phyloP scores from a whole-genome alignment of 2,113 vertebrate species.

The Heterotis niloticus region DNA sequence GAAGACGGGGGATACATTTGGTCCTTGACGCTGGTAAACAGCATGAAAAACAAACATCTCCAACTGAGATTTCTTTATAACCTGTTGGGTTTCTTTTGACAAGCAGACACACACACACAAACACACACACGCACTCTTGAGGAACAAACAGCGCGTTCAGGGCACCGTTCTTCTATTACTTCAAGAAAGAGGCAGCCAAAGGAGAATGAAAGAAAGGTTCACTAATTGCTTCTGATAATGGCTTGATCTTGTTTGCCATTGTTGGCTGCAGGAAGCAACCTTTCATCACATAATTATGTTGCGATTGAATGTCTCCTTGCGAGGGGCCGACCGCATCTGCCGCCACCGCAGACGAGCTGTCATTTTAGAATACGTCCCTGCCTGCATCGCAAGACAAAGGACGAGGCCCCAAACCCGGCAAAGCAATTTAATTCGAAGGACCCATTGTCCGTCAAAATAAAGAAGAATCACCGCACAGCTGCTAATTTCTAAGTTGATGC shows the following conservation, averaged over 20 bases:
- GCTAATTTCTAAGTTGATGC: background rate
- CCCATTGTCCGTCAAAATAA: background rate
- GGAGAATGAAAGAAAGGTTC: background rate
- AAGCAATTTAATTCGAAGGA: slow-evolving; percentile 18
- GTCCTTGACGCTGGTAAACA: background rate
- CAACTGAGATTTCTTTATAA: background rate
- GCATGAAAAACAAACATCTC: slow-evolving; percentile 11
- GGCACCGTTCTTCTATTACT: background rate
- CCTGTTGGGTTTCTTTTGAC: background rate
- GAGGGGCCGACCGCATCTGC: background rate
- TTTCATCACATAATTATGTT: slow-evolving; percentile 24
- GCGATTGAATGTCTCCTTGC: slow-evolving; percentile 15
- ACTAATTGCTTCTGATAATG: slow-evolving; percentile 21
- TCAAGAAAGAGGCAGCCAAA: background rate
- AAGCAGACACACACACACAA: background rate
- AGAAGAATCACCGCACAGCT: slow-evolving; percentile 6
- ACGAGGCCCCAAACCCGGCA: background rate
- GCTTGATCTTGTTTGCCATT: slow-evolving; percentile 9
- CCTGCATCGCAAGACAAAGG: background rate
- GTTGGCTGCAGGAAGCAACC: slow-evolving; percentile 13
- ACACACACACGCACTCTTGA: background rate
- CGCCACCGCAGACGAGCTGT: background rate
- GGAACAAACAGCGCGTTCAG: slow-evolving; percentile 7
- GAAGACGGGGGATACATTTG: background rate
- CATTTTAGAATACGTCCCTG: slow-evolving; percentile 5